Percentiles rank a stretch among this genome's conserved stretches.
These are phyloP conservation scores for Drosophila lowei DNA, from an alignment of 1,140 invertebrate genomes.

Conservation along the genomic window DNA sequence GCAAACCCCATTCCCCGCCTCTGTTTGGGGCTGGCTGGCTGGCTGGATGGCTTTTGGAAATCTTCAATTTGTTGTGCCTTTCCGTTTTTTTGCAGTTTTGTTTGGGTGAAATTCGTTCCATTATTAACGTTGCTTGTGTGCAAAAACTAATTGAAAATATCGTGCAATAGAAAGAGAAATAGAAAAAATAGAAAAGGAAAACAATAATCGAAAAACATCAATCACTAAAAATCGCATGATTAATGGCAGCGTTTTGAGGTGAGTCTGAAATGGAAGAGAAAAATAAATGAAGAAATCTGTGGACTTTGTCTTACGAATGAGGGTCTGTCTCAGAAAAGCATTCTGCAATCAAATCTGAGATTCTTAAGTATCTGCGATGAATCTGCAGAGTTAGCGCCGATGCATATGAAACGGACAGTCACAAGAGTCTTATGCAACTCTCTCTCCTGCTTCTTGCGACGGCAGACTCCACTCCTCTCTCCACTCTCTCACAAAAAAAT, in stretches of 20 bases:
- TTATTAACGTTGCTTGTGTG: conserved; percentile 41
- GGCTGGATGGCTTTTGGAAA: conserved; percentile 31
- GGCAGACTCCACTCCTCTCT: conserved; percentile 5
- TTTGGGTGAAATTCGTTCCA: conserved; percentile 61
- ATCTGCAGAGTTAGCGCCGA: background rate
- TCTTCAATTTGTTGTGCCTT: conserved; percentile 49
- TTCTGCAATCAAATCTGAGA: background rate
- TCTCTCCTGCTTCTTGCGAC: conserved; percentile 4
- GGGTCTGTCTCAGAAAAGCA: background rate
- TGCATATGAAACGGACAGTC: background rate
- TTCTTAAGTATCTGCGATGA: background rate
- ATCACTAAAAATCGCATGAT: conserved; percentile 39
- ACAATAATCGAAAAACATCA: conserved; percentile 27
- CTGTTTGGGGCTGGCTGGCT: conserved; percentile 17
- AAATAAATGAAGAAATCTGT: conserved; percentile 11
- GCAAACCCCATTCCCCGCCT: background rate
- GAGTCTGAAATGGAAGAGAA: conserved; percentile 33
- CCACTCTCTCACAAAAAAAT: conserved; percentile 11
- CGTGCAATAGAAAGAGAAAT: conserved; percentile 29
- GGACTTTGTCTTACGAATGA: conserved; percentile 2
- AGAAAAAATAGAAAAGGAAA: conserved; percentile 12
- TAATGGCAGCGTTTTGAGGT: conserved; percentile 49
- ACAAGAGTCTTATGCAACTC: conserved; percentile 30
- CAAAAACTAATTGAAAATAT: conserved; percentile 70
- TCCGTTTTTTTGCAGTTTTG: conserved; percentile 39